Evolutionary conservation across 2,113 vertebrate species (phyloP).

Genomic region (Istiophorus platypterus): DNA sequence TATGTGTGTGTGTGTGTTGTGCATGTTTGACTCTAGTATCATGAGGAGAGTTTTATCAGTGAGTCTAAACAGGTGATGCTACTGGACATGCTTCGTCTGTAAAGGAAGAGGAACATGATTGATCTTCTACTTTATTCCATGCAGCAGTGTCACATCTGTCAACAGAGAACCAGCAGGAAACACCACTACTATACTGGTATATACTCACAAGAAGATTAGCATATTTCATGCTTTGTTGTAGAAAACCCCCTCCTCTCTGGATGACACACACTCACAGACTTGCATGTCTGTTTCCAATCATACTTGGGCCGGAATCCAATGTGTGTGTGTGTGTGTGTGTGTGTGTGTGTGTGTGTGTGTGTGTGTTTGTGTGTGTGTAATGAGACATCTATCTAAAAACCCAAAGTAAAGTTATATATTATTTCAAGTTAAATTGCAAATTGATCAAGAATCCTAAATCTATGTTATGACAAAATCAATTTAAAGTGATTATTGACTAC

Average conservation of each 20-base stretch:
- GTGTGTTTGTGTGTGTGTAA: not conserved
- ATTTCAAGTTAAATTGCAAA: not conserved
- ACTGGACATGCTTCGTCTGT: slow-evolving; percentile 5
- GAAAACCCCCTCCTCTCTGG: slow-evolving; percentile 49
- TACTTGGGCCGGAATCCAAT: slow-evolving; percentile 40
- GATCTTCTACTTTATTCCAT: slow-evolving; percentile 44
- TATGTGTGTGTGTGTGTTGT: not conserved
- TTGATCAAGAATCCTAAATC: not conserved
- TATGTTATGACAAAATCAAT: not conserved
- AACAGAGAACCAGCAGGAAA: slow-evolving; percentile 37
- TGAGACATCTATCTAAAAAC: not conserved
- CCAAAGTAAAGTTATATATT: not conserved
- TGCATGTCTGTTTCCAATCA: slow-evolving; percentile 75
- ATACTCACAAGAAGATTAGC: slow-evolving; percentile 32
- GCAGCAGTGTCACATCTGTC: slow-evolving; percentile 37
- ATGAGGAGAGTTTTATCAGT: not conserved
- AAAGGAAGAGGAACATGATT: not conserved
- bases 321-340: slow-evolving; percentile 36
- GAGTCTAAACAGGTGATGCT: slow-evolving; percentile 15
- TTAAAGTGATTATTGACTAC: not conserved
- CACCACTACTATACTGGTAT: slow-evolving; percentile 1
- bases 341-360: slow-evolving; percentile 17
- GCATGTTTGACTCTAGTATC: not conserved
- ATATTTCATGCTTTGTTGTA: slow-evolving; percentile 49
- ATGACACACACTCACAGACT: slow-evolving; percentile 9